phyloP scores from a whole-genome alignment of 35 echinoderm and acorn worm genomes.

The Holothuria glaberrima region DNA sequence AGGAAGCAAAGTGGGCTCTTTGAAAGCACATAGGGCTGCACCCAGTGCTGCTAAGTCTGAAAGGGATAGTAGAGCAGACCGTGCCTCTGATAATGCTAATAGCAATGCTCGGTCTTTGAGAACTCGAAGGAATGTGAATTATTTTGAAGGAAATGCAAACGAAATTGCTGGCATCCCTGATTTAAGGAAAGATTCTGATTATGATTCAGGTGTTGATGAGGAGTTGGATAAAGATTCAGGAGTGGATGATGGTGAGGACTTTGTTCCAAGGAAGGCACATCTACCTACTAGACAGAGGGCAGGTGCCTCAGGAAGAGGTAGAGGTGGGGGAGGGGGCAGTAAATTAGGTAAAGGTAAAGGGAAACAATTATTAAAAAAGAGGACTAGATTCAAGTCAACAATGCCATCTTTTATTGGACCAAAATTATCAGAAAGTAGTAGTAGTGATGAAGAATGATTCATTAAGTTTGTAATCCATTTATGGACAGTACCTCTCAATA shows the following conservation, averaged over 20 bases:
- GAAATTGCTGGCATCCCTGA: no score
- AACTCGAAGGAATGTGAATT: no score
- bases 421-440: conserved; percentile 66
- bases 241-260: conserved; percentile 1
- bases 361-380: conserved; percentile 25
- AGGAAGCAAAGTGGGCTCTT: no score
- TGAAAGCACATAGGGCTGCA: no score
- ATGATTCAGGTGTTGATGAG: conserved; percentile 11
- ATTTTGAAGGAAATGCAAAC: no score
- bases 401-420: neutral
- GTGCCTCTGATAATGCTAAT: no score
- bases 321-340: neutral
- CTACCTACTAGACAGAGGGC: neutral
- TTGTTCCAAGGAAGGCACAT: neutral
- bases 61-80: no score
- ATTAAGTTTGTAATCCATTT: no score
- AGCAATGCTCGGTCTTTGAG: no score
- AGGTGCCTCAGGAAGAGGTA: neutral
- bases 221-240: conserved; percentile 8
- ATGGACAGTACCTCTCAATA: no score
- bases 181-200: conserved; percentile 1
- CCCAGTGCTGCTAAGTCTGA: no score
- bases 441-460: conserved; percentile 59
- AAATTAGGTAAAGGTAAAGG: conserved; percentile 27
- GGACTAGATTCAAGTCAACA: neutral